Percentiles rank a stretch among this genome's conserved stretches.
Conservation (phyloP, 2,113 vertebrate species). For the Gadus chalcogrammus region DNA sequence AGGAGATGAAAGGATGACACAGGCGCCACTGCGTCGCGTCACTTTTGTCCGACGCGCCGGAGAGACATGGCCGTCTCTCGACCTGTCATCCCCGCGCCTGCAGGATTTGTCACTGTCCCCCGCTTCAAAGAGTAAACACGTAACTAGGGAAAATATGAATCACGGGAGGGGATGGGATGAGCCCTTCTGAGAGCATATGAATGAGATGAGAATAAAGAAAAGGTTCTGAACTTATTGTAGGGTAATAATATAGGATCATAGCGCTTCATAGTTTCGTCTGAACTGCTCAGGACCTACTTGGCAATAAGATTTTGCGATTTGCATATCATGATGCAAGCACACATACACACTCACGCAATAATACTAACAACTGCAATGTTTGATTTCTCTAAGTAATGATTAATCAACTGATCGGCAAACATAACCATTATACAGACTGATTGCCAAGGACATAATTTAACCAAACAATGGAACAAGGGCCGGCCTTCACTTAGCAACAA, state of each 20-base stretch:
- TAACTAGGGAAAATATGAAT: background rate
- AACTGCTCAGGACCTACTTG: background rate
- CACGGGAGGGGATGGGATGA: background rate
- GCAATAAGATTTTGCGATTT: background rate
- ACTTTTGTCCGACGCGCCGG: constrained; percentile 67
- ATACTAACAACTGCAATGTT: background rate
- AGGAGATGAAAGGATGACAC: constrained; percentile 69
- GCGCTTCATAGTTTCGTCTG: background rate
- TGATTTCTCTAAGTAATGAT: constrained; percentile 16
- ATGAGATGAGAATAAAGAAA: too few species aligned
- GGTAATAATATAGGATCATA: too few species aligned
- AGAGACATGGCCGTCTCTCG: constrained; percentile 56
- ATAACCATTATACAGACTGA: constrained; percentile 27
- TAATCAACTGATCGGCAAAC: constrained; percentile 22
- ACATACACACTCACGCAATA: background rate
- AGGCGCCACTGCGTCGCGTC: constrained; percentile 71
- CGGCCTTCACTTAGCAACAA: constrained; percentile 72
- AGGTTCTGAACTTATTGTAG: too few species aligned
- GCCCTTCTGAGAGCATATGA: too few species aligned
- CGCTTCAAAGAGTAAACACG: background rate
- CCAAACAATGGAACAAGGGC: constrained; percentile 60
- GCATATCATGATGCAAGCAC: constrained; percentile 4
- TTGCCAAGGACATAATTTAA: constrained; percentile 47
- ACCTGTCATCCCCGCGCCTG: constrained; percentile 55
- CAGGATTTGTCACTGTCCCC: constrained; percentile 69